phyloP scores from a whole-genome alignment of 2,888 invertebrate species.

The Balanococcus diminutus region DNA sequence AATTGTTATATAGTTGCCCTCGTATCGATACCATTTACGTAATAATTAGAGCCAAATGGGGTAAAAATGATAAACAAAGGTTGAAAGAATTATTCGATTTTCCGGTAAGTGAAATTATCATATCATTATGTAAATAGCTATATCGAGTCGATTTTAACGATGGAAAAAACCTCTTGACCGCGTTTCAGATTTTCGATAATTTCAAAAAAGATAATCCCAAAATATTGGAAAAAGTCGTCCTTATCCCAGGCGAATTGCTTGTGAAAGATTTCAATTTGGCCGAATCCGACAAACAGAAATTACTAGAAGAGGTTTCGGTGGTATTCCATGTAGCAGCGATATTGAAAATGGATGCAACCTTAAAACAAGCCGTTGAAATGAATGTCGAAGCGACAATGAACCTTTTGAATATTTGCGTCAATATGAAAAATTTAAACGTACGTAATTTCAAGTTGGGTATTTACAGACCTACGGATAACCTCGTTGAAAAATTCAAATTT shows the following conservation, averaged over 20 bases:
- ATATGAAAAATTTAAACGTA: constrained; percentile 74
- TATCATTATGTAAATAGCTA: background rate
- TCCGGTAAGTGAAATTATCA: constrained; percentile 65
- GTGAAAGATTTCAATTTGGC: background rate
- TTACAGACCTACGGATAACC: background rate
- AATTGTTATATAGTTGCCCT: constrained; percentile 70
- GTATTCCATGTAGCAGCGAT: constrained; percentile 91
- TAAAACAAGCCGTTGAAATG: constrained; percentile 75
- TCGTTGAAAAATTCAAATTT: background rate
- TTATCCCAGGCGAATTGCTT: background rate
- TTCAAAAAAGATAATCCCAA: constrained; percentile 18
- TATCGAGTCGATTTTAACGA: background rate
- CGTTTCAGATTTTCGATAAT: background rate
- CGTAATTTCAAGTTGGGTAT: background rate
- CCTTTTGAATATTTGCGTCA: constrained; percentile 72
- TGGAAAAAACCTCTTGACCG: background rate
- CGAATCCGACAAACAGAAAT: background rate
- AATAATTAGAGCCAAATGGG: constrained; percentile 70
- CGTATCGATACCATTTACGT: constrained; percentile 70
- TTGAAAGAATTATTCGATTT: constrained; percentile 74
- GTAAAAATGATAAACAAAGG: constrained; percentile 69
- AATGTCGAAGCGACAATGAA: constrained; percentile 79
- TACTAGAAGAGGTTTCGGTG: constrained; percentile 61
- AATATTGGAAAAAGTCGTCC: background rate
- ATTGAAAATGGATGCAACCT: constrained; percentile 82